phyloP scores from a whole-genome alignment of 1,140 invertebrate species.

The Trigoniulus corallinus region DNA sequence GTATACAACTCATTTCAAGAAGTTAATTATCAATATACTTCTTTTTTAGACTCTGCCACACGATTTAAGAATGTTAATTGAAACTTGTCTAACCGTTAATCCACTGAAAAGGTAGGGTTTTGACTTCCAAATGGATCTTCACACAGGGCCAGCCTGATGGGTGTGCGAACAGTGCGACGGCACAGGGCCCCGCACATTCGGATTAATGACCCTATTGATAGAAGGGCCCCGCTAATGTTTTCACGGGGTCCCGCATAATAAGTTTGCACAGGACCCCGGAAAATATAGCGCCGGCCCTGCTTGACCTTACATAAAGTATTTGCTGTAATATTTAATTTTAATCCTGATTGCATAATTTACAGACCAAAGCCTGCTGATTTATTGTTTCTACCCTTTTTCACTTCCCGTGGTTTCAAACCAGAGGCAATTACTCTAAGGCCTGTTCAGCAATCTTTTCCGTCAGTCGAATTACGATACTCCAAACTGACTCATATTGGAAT shows the following conservation, averaged over 20 bases:
- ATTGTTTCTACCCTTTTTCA: constrained; percentile 18
- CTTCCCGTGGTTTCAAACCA: constrained; percentile 11
- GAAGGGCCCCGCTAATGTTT: too few species aligned
- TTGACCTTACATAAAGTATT: too few species aligned
- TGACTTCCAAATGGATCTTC: too few species aligned
- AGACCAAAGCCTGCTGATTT: constrained; percentile 18
- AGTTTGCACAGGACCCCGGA: too few species aligned
- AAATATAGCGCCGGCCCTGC: too few species aligned
- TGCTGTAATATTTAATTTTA: background rate
- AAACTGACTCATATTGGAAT: background rate
- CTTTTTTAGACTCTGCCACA: constrained; percentile 5
- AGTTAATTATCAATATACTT: background rate
- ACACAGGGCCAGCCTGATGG: too few species aligned
- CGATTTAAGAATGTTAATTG: constrained; percentile 13
- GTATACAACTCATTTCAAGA: too few species aligned
- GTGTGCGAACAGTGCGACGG: too few species aligned
- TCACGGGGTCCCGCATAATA: too few species aligned
- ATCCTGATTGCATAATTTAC: constrained; percentile 5
- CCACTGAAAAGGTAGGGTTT: constrained; percentile 11
- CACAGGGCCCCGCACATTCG: too few species aligned
- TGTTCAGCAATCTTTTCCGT: background rate
- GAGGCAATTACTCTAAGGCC: background rate
- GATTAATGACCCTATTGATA: too few species aligned
- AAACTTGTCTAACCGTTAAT: constrained; percentile 16
- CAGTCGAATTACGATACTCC: background rate